These are phyloP conservation scores for Sebastes oblongus DNA, from an alignment of 2,797 vertebrate genomes.

Conservation along the genomic window DNA sequence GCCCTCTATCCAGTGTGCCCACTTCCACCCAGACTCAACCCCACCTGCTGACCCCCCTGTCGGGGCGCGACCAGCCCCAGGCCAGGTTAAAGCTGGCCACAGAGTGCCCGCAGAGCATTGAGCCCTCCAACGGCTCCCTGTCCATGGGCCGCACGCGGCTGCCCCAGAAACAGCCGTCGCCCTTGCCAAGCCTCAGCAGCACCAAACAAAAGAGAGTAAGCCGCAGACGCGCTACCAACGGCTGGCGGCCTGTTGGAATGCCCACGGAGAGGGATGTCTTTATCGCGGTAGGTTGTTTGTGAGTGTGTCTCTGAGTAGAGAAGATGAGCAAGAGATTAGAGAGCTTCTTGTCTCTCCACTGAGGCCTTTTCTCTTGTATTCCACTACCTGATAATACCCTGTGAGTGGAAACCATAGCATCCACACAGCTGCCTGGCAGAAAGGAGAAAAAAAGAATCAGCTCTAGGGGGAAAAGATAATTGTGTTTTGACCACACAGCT, in stretches of 20 bases:
- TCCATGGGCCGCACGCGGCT: conserved; percentile 82
- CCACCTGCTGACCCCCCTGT: conserved; percentile 88
- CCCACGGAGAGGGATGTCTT: conserved; percentile 94
- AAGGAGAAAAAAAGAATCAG: background rate
- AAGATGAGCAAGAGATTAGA: conserved; percentile 4
- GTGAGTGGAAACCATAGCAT: background rate
- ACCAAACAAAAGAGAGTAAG: conserved; percentile 89
- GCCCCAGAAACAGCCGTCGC: conserved; percentile 82
- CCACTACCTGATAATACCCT: conserved; percentile 7
- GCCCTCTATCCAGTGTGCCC: conserved; percentile 90
- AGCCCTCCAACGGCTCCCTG: conserved; percentile 88
- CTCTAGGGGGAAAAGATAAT: conserved; percentile 34
- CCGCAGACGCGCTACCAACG: conserved; percentile 91
- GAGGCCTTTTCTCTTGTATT: background rate
- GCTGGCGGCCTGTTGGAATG: conserved; percentile 94
- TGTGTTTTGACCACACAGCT: conserved; percentile 50
- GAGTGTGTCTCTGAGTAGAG: background rate
- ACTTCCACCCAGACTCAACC: conserved; percentile 90
- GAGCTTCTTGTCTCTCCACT: background rate
- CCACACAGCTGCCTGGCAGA: background rate
- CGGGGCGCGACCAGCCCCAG: conserved; percentile 84
- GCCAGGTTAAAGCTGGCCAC: conserved; percentile 83
- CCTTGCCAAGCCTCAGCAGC: conserved; percentile 79
- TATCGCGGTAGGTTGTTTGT: conserved; percentile 87
- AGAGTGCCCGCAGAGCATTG: conserved; percentile 89